These are phyloP conservation scores for Frankliniella fusca DNA, from an alignment of 2,888 invertebrate genomes.

Conservation along the genomic window DNA sequence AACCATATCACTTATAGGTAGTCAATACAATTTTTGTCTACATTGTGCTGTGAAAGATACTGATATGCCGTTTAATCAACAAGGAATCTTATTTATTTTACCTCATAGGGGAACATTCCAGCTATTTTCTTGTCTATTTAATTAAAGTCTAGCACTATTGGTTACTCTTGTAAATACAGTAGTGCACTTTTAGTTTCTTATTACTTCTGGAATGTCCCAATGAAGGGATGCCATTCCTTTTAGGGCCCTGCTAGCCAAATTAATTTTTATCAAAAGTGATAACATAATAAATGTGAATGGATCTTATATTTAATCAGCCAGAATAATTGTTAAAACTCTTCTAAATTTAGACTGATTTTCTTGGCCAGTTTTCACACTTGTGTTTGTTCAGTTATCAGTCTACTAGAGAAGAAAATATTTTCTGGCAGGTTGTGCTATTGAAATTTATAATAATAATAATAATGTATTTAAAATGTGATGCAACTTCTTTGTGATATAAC, in stretches of 20 bases:
- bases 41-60: constrained; percentile 7
- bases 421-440: background rate
- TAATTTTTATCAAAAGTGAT: background rate
- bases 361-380: background rate
- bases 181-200: background rate
- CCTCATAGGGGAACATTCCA: background rate
- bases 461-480: background rate
- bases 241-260: constrained; percentile 11
- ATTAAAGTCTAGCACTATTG: background rate
- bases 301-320: background rate
- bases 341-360: too few species aligned
- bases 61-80: background rate
- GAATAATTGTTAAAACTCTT: background rate
- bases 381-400: background rate
- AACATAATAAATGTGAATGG: background rate
- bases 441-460: background rate
- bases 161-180: background rate
- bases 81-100: background rate
- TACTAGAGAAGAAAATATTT: background rate
- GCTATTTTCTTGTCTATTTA: background rate
- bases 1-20: constrained; percentile 1
- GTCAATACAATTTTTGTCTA: background rate
- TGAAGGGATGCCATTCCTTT: background rate
- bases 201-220: background rate
- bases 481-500: constrained; percentile 20